phyloP scores from a whole-genome alignment of 2,113 vertebrate species.

The Microcebus murinus region DNA sequence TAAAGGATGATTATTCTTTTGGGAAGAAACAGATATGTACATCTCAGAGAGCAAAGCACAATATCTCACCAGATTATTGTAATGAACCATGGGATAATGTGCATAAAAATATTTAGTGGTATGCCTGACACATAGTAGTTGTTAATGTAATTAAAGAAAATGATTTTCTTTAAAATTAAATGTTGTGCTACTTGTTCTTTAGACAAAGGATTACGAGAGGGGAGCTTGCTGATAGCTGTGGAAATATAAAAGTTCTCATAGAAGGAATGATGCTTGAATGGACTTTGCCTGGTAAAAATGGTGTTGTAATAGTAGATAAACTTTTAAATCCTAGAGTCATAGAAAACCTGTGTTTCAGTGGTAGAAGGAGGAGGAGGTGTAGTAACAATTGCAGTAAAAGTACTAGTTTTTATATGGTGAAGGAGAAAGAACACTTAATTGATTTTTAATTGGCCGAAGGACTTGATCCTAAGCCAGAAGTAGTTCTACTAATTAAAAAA shows the following conservation, averaged over 20 bases:
- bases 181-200: neutral
- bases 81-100: neutral
- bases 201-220: neutral
- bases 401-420: neutral
- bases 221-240: neutral
- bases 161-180: neutral
- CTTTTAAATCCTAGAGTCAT: neutral
- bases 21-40: neutral
- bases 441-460: conserved; percentile 9
- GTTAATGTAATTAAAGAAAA: neutral
- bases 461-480: neutral
- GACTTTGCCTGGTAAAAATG: neutral
- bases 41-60: neutral
- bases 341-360: neutral
- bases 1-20: neutral
- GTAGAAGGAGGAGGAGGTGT: neutral
- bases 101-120: neutral
- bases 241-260: neutral
- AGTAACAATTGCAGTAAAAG: neutral
- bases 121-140: neutral
- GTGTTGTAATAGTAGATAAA: neutral
- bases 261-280: neutral
- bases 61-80: neutral
- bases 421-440: neutral
- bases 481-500: neutral